These are phyloP conservation scores for Cancer borealis DNA, from an alignment of 2,888 invertebrate genomes.

Conservation along the genomic window DNA sequence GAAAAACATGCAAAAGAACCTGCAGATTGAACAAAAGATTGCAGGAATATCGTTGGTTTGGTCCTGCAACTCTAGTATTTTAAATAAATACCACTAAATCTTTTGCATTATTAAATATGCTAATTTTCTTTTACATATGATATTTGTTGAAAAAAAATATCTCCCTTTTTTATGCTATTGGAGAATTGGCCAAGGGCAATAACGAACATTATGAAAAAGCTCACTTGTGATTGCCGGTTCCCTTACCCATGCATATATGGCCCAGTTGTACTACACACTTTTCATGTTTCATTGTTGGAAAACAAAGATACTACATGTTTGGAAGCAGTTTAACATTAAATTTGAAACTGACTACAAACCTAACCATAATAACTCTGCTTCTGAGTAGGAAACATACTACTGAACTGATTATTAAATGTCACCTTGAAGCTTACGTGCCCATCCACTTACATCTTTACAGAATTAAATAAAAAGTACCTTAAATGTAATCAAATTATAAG, in stretches of 20 bases:
- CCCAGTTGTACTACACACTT: background rate
- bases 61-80: background rate
- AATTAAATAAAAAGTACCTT: background rate
- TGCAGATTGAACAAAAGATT: background rate
- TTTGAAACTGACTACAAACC: background rate
- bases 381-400: background rate
- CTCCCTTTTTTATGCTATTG: background rate
- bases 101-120: background rate
- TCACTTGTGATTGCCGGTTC: too few species aligned
- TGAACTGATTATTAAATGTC: background rate
- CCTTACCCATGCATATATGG: background rate
- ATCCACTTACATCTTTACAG: background rate
- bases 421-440: background rate
- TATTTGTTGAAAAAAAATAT: background rate
- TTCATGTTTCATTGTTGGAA: background rate
- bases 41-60: background rate
- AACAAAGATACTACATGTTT: background rate
- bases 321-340: background rate
- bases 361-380: background rate
- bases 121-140: background rate
- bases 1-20: background rate
- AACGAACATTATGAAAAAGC: too few species aligned
- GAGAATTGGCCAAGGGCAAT: too few species aligned
- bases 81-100: background rate
- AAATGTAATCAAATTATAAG: background rate